Conservation (phyloP, 2,888 invertebrate genomes). For the Drosophila pseudotakahashii region DNA sequence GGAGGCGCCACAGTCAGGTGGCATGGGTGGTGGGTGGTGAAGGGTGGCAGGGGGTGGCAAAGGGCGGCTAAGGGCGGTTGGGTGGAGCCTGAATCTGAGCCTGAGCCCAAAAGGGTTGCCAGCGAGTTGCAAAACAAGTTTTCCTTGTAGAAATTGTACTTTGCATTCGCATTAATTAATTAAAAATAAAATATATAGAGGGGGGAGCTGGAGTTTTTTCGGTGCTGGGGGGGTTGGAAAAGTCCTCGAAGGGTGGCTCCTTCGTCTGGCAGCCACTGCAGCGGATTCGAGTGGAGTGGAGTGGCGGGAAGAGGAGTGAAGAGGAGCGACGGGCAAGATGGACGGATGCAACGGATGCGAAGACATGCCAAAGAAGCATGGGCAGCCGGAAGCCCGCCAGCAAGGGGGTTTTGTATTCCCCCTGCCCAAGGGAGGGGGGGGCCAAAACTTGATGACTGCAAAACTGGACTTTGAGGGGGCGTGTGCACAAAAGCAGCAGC, state of each 20-base stretch:
- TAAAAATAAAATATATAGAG: conserved; percentile 79
- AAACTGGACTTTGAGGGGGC: conserved; percentile 72
- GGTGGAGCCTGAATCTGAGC: conserved; percentile 10
- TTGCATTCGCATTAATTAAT: conserved; percentile 83
- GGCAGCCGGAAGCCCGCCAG: conserved; percentile 63
- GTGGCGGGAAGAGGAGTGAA: conserved; percentile 34
- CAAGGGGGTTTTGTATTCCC: not conserved
- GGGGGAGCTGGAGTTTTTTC: conserved; percentile 9
- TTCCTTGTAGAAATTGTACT: conserved; percentile 82
- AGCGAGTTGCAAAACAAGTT: conserved; percentile 77
- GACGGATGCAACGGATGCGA: conserved; percentile 76
- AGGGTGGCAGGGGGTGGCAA: not conserved
- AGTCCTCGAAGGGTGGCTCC: conserved; percentile 60
- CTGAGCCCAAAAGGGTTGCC: conserved; percentile 64
- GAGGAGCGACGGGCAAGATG: conserved; percentile 52
- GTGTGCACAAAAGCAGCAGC: conserved; percentile 65
- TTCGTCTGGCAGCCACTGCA: conserved; percentile 37
- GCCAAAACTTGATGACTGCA: conserved; percentile 72
- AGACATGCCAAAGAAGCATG: conserved; percentile 79
- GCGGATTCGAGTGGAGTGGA: conserved; percentile 13
- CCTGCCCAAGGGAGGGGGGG: conserved; percentile 43
- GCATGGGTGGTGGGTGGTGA: conserved; percentile 32
- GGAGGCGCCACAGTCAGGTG: conserved; percentile 63
- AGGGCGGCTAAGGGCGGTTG: not conserved
- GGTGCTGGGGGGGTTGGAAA: conserved; percentile 7